These are phyloP conservation scores for Camelus bactrianus DNA, from an alignment of 2,113 vertebrate species.

Conservation along the genomic window DNA sequence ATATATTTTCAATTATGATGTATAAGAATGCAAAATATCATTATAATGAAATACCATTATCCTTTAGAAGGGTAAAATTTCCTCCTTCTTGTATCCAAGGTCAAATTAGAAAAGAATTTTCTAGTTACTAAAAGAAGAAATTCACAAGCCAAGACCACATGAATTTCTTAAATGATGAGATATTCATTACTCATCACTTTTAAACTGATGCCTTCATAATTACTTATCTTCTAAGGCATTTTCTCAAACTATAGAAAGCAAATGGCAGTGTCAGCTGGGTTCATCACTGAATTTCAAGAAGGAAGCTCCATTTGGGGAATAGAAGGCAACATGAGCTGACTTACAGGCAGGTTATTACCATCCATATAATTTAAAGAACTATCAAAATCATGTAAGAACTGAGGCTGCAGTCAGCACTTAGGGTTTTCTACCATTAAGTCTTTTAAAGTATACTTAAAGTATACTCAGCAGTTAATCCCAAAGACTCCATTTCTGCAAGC, in stretches of 20 bases:
- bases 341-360: neutral
- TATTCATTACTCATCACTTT: neutral
- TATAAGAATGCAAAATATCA: neutral
- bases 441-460: neutral
- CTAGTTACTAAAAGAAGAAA: neutral
- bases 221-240: neutral
- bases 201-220: neutral
- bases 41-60: neutral
- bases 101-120: conserved; percentile 10
- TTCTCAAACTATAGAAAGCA: conserved; percentile 1
- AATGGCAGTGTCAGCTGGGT: neutral
- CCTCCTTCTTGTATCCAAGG: neutral
- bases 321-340: neutral
- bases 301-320: neutral
- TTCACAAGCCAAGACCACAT: neutral
- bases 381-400: neutral
- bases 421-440: neutral
- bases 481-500: neutral
- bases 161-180: neutral
- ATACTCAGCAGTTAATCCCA: neutral
- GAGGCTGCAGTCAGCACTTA: neutral
- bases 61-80: conserved; percentile 12
- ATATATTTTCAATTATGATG: neutral
- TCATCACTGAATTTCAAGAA: neutral
- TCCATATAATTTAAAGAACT: neutral